Percentiles rank a stretch among this genome's conserved stretches.
Evolutionary conservation across 92 coral and sea anemone genomes (phyloP).

Genomic region (Pocillopora grandis): DNA sequence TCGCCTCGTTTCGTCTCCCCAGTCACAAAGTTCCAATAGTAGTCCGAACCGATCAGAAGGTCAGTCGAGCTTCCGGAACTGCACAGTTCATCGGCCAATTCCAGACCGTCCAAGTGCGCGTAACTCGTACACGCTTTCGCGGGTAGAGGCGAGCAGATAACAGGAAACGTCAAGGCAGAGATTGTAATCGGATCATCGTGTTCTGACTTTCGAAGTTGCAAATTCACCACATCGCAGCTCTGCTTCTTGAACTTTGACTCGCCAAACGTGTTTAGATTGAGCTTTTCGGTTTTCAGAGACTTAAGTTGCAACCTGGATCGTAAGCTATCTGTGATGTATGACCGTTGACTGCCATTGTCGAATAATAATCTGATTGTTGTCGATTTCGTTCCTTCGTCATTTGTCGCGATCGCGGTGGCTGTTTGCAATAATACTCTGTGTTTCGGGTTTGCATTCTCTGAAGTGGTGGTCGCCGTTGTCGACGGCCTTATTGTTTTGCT

Average conservation of each 20-base stretch:
- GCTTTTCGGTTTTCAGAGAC: constrained; percentile 47
- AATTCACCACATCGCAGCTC: constrained; percentile 55
- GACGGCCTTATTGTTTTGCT: not conserved
- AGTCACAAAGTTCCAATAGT: constrained; percentile 32
- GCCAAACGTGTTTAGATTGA: constrained; percentile 67
- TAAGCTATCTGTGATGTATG: constrained; percentile 56
- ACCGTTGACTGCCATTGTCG: constrained; percentile 75
- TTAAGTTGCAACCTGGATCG: constrained; percentile 50
- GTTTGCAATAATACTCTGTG: constrained; percentile 46
- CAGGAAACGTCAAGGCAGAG: constrained; percentile 34
- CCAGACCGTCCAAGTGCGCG: constrained; percentile 27
- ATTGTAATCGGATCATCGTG: constrained; percentile 19
- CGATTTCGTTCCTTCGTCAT: constrained; percentile 43
- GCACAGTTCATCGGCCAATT: constrained; percentile 28
- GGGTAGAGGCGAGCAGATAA: constrained; percentile 27
- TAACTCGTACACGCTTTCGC: constrained; percentile 18
- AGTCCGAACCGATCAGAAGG: constrained; percentile 21
- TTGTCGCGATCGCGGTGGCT: constrained; percentile 58
- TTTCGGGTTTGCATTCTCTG: constrained; percentile 20
- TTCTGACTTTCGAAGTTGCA: constrained; percentile 36
- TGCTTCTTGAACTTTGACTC: constrained; percentile 55
- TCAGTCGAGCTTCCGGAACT: constrained; percentile 26
- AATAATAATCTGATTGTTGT: constrained; percentile 54
- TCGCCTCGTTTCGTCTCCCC: constrained; percentile 28
- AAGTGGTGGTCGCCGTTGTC: constrained; percentile 29